Conservation (phyloP, 2,888 invertebrate genomes). For the Siphonodentalium dalli region DNA sequence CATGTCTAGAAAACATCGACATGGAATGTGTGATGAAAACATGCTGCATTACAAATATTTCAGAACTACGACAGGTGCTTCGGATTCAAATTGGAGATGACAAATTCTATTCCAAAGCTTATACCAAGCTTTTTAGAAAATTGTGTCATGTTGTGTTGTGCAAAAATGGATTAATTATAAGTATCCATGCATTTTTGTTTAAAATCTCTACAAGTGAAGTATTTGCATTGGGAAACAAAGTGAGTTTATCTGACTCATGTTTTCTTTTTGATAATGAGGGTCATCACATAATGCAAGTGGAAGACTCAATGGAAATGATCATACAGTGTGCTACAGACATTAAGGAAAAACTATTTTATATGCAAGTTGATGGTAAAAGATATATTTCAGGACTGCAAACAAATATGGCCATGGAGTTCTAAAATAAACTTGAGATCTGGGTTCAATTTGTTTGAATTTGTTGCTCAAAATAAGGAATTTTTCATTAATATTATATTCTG, state of each 20-base stretch:
- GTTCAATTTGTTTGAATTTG: too few species aligned
- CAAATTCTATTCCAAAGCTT: neutral
- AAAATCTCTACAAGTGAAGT: neutral
- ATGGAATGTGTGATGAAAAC: too few species aligned
- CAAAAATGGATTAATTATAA: neutral
- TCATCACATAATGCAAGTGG: neutral
- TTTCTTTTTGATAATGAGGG: neutral
- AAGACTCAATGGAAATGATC: neutral
- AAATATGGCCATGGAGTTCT: neutral
- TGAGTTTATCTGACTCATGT: too few species aligned
- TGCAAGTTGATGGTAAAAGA: neutral
- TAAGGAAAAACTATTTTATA: neutral
- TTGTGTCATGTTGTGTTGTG: neutral
- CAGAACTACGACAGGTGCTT: too few species aligned
- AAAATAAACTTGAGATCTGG: too few species aligned
- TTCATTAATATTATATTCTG: too few species aligned
- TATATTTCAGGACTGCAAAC: neutral
- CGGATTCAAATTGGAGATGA: neutral
- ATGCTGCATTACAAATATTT: too few species aligned
- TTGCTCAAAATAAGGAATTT: too few species aligned
- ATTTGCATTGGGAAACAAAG: too few species aligned
- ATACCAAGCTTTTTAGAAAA: neutral
- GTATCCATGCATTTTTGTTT: neutral
- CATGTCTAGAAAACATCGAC: too few species aligned
- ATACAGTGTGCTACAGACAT: neutral